A percentile compares a stretch with the other conserved stretches of the same genome.
phyloP scores from a whole-genome alignment of 1,140 invertebrate genomes.

The Pogonus chalceus region DNA sequence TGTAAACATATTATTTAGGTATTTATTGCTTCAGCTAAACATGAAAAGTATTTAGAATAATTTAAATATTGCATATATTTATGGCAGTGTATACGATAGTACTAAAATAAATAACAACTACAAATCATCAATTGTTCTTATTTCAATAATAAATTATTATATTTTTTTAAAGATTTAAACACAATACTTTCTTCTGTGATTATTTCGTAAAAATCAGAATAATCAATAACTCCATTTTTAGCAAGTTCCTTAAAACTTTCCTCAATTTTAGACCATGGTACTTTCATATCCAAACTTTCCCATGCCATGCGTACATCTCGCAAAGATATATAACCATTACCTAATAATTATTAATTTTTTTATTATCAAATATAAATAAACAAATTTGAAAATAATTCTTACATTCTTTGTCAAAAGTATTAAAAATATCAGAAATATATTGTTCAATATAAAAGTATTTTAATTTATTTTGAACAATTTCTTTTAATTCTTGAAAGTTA shows the following conservation, averaged over 20 bases:
- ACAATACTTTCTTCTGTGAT: background rate
- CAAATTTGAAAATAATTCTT: background rate
- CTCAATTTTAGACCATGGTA: background rate
- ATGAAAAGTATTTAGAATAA: too few relatives aligned
- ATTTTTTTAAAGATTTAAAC: too few relatives aligned
- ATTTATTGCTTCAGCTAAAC: too few relatives aligned
- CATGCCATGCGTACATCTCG: background rate
- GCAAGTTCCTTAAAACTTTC: background rate
- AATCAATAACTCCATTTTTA: background rate
- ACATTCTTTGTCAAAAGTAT: background rate
- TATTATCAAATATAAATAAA: background rate
- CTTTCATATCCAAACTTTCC: background rate
- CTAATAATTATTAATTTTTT: background rate
- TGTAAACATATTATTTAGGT: too few relatives aligned
- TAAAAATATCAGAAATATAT: background rate
- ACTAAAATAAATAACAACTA: too few relatives aligned
- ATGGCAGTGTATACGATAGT: too few relatives aligned
- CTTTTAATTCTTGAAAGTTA: background rate
- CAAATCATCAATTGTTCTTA: too few relatives aligned
- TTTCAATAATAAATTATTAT: too few relatives aligned
- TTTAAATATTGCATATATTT: too few relatives aligned
- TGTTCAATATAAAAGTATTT: background rate
- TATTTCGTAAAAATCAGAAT: background rate
- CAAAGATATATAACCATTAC: background rate
- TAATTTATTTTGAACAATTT: slow-evolving; percentile 1